Base-by-base conservation (phyloP, 2,888 invertebrate species). In the Netelia inedita region DNA sequence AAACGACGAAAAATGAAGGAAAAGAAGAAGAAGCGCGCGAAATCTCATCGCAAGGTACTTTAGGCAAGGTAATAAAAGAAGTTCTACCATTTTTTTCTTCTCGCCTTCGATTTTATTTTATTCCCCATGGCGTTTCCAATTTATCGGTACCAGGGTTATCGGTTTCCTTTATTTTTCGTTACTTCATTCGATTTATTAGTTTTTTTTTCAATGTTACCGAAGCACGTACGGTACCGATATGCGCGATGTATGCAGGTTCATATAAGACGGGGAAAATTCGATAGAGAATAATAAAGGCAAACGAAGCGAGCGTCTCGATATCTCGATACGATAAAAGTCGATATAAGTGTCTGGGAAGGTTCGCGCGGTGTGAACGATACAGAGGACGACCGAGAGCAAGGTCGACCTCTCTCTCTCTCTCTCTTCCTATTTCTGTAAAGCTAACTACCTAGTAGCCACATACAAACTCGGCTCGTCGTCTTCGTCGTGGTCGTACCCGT, bases 401-500 rank as follows among this genome's bases (percentile, higher is more conserved):
- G 82, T 73, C 78, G 5, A 28, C 28, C 28, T 5, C 5, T 28
- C 5, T 28, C 28, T 28, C 28, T 28, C 28, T 28, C 28, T 28
- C 28, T 28, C 28, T 28, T 28, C 28, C 28, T 28, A 81, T 59
- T 57, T 57, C 28, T 55, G 57, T 8, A 71, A 68, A 80, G 65
- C 65, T 71, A 61, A 50, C 71, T 72, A 72, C 41, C 79, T 57
- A 57, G 16, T 57, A 16, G 0, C 14, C n/a, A 19, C 9, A 19
- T 57, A 19, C 46, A 9, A 57, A 57, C 19, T 5, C 16, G 57
- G 57, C 16, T 57, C 2, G 11, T 35, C 8, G 61, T 68, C 28
- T 1, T 23, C 74, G 43, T 63, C 46, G 76, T 59, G 28, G 14
- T 69, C 53, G 35, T 35, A 63, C 1, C 23, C 61, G 6, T 14